A percentile compares a stretch with the other conserved stretches of the same genome.
Evolutionary conservation across 2,797 vertebrate species (phyloP).

Genomic region (Spatula versicolor): DNA sequence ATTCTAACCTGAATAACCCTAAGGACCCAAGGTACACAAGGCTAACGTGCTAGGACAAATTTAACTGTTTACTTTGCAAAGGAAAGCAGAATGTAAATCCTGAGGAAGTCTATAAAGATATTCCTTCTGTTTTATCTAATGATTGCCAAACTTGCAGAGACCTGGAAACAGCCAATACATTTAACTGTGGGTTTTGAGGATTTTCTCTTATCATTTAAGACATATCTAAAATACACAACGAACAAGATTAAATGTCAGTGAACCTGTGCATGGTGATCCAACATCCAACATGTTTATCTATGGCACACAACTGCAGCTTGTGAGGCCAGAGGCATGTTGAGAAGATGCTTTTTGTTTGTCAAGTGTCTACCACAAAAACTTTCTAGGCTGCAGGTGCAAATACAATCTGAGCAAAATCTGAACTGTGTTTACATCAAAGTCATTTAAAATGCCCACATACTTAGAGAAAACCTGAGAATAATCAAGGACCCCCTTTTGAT

Average conservation of each 20-base stretch:
- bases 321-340: fast-evolving
- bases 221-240: neutral
- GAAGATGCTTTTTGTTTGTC: neutral
- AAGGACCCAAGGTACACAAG: slow-evolving; percentile 22
- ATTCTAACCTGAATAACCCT: slow-evolving; percentile 21
- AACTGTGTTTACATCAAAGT: fast-evolving
- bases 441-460: neutral
- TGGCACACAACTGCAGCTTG: neutral
- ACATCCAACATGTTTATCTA: neutral
- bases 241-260: neutral
- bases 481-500: fast-evolving
- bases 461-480: neutral
- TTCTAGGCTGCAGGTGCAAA: neutral
- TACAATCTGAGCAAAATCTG: fast-evolving
- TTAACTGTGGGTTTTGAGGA: neutral
- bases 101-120: slow-evolving; percentile 10
- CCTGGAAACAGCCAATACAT: neutral
- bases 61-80: slow-evolving; percentile 36
- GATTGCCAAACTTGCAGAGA: neutral
- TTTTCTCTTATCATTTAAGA: neutral
- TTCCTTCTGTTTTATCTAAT: slow-evolving; percentile 6
- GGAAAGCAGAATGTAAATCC: slow-evolving; percentile 29
- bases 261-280: neutral
- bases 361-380: fast-evolving
- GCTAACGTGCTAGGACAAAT: slow-evolving; percentile 22